Percentiles rank a stretch among this genome's conserved stretches.
Conservation (phyloP, 2,113 vertebrate genomes). For the Gopherus flavomarginatus region DNA sequence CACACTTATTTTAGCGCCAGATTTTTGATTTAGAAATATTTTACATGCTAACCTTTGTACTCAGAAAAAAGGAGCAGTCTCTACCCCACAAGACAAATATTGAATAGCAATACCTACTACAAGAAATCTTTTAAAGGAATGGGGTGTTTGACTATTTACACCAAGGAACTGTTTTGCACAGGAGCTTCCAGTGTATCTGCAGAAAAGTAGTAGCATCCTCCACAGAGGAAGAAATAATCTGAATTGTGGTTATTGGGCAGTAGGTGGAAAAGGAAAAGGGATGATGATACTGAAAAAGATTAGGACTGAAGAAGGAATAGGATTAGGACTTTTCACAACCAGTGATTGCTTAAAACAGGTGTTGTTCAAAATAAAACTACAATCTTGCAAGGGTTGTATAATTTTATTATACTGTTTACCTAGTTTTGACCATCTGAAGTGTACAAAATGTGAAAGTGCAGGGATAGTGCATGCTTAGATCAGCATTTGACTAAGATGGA, state of each 20-base stretch:
- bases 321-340: neutral
- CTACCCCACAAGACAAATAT: neutral
- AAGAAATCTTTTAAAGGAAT: neutral
- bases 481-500: fast-evolving
- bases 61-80: neutral
- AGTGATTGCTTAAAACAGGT: neutral
- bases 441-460: neutral
- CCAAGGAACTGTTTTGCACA: neutral
- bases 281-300: neutral
- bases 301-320: neutral
- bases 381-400: neutral
- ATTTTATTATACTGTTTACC: fast-evolving
- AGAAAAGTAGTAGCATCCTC: neutral
- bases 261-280: neutral
- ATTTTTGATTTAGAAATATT: neutral
- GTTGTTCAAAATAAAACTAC: neutral
- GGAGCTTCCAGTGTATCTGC: neutral
- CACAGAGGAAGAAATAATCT: neutral
- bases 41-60: neutral
- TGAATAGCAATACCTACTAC: neutral
- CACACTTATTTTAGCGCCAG: neutral
- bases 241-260: too few relatives aligned
- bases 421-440: fast-evolving
- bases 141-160: neutral
- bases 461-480: neutral